Base-by-base conservation (phyloP, 1,140 invertebrate genomes). In the Halictus rubicundus region DNA sequence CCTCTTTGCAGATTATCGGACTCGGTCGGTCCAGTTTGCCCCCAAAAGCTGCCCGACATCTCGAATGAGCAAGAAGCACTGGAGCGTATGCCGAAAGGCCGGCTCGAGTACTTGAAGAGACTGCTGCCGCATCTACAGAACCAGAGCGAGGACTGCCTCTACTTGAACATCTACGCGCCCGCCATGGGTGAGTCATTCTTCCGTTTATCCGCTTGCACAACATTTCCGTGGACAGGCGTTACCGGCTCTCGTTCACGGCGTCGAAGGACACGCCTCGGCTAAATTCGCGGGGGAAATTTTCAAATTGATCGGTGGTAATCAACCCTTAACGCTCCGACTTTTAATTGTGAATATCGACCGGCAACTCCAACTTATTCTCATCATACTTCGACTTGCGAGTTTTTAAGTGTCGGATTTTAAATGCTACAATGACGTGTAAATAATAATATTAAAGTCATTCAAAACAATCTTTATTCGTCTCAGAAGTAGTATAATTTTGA, bases 71-170 rank as follows among this genome's bases (percentile, higher is more conserved):
- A 97, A 1, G 95, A 96, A 7, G 96, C 96, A 1, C 91, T 98
- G 72, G 95, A 96, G 84, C 95, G 95, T 72, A 98, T 99, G 96
- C 98, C 98, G 5, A 96, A 96, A 88, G 97, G 97, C n/a, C 94
- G 98, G 19, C 93, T 98, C 63, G 96, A 98, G 86, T 97, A 98
- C 89, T 94, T 99, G 37, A 96, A 96, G 84, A 94, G 97, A 86
- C 93, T 99, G 69, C 92, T 97, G 81, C 97, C 97, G 9, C 96
- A 96, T 91, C 93, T 99, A 71, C 95, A 95, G 87, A 97, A 99
- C 89, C 98, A 99, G 92, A 98, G 96, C 86, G 98, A 99, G 94
- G 98, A 99, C 93, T 99, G 98, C 89, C 95, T 99, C 37, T 99
- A 98, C 91, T 94, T 99, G 88, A 99, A 99, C 91, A 97, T 99